phyloP scores from a whole-genome alignment of 2,888 invertebrate genomes.

The Coenonympha arcania region DNA sequence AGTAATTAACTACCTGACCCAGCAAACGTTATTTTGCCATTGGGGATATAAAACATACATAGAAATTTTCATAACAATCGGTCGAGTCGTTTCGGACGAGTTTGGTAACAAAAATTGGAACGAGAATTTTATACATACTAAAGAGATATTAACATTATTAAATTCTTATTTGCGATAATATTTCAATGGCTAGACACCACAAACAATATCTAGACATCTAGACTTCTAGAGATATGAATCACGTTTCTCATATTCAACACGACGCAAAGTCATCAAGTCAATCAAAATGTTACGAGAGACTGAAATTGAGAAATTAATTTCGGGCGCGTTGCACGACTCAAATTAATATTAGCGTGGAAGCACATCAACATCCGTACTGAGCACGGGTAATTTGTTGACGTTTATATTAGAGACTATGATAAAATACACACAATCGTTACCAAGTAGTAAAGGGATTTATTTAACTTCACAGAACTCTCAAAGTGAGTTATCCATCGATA shows the following conservation, averaged over 20 bases:
- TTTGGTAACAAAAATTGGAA: too few species aligned
- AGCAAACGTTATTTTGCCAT: neutral
- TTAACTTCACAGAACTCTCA: too few species aligned
- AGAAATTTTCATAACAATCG: neutral
- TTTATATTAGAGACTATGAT: too few species aligned
- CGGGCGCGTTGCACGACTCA: conserved; percentile 10
- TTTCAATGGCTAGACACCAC: neutral
- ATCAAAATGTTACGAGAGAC: conserved; percentile 10
- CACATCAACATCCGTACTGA: conserved; percentile 3
- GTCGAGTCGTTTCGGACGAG: too few species aligned
- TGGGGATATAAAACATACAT: neutral
- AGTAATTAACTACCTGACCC: too few species aligned
- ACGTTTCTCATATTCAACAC: conserved; percentile 4
- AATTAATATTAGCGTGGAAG: conserved; percentile 16
- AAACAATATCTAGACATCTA: neutral
- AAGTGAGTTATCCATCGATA: too few species aligned
- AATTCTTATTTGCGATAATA: neutral
- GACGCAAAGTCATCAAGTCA: conserved; percentile 7
- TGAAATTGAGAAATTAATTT: conserved; percentile 18
- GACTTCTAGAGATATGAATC: neutral
- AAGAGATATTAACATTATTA: too few species aligned
- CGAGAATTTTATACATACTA: too few species aligned
- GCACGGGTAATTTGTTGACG: conserved; percentile 8
- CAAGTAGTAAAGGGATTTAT: too few species aligned
- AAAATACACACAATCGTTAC: too few species aligned